Evolutionary conservation across 2,113 vertebrate species (phyloP), one percentile per base, ranked within the genome.

Genomic region (Ailurus styani): DNA sequence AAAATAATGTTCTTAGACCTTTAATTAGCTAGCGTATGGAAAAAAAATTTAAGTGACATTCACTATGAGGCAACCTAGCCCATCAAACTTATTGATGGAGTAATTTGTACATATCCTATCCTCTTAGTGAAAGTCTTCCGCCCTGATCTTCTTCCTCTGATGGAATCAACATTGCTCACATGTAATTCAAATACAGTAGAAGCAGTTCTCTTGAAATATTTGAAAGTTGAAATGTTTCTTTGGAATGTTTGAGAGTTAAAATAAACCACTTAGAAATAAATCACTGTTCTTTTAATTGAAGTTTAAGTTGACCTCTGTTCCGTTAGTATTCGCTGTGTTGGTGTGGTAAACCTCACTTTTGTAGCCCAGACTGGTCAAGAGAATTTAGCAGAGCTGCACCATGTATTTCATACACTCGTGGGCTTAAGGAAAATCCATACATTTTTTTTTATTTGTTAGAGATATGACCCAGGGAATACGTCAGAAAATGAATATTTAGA

Each of bases 1-100:
- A 88, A 89, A 90, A 87, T 90, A 92, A 27, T 64, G 84, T 97
- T 95, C 34, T 64, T 95, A 93, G 62, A 90, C 2, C 14, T 95
- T 23, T 29, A 75, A 81, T 27, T 92, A 95, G 37, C 60, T 73
- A 91, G n/a, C 60, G 66, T 70, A 68, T 70, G 42, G 45, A 52
- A 68, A 83, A 86, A 83, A 92, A 75, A 72, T 37, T 83, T 62
- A 83, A 60, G 31, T 57, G 47, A 4, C 62, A n/a, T 25, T 91
- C 37, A 78, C 20, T 50, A 8, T 50, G 50, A 95, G 40, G 68
- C 29, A 60, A 40, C 23, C 37, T 89, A 73, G 79, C 42, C 27
- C 27, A 70, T 50, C 47, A 82, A 91, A 70, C 21, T 91, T 88
- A 23, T 10, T 37, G 84, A 90, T 88, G 64, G 79, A 87, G 23